Evolutionary conservation across 2,797 vertebrate genomes (phyloP), one percentile per base, ranked within the genome.

Genomic region (Ataeniobius toweri): DNA sequence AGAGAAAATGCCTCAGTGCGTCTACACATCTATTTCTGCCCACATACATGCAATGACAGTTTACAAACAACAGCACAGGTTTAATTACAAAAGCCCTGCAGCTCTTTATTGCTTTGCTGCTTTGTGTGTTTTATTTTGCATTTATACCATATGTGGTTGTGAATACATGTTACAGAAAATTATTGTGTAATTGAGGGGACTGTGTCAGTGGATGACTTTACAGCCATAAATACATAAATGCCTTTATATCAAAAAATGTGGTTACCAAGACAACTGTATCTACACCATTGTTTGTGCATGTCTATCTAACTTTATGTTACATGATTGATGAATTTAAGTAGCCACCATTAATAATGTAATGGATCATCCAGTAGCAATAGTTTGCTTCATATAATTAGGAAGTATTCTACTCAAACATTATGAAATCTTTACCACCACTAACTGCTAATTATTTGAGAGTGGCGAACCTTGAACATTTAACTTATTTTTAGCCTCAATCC

Each of bases 1-100:
- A 74, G 72, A 80, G 83, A 75, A 58, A 65, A 44, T 78, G 72
- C n/a, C 14, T 41, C 22, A 46, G 53, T 80, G 70, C 58, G 67
- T 22, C 1, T 83, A 65, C 28, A 51, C 63, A 8, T 69, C 39
- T 72, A 67, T 86, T 77, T 80, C 75, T 86, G 56, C 72, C 83
- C 71, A 87, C 85, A 82, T 82, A 80, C 61, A 80, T 79, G 83
- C 77, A 76, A 50, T 84, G 87, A 90, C 85, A 93, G 88, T 82
- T 88, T 83, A 92, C 86, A 91, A 90, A 93, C 91, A 91, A 86
- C 83, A 83, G 86, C 51, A 80, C 87, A 91, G 77, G 83, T 94
- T 93, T 93, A 93, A 94, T 95, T 93, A 93, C 80, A 91, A 86
- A 85, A 79, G 68, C 74, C 93, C 89, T 87, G 76, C 79, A 92